These are phyloP conservation scores for Cepaea hortensis DNA, from an alignment of 2,888 invertebrate species.

Conservation along the genomic window DNA sequence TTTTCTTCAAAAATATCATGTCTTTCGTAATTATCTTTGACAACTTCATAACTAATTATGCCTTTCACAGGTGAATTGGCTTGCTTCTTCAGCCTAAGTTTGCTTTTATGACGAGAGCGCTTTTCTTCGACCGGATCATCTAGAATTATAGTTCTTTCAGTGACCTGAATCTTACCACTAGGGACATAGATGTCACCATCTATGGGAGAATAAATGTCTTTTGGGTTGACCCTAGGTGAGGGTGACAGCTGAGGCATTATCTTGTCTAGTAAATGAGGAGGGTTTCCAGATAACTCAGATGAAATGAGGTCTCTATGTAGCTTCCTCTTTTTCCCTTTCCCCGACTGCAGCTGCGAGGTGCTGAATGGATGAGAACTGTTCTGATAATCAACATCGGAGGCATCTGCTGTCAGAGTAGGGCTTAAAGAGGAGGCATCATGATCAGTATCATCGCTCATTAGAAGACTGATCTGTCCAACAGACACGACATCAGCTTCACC, in stretches of 20 bases:
- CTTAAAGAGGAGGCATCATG: slow-evolving; percentile 10
- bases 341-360: slow-evolving; percentile 7
- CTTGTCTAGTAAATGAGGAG: background rate
- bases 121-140: slow-evolving; percentile 42
- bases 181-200: slow-evolving; percentile 42
- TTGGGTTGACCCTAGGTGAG: slow-evolving; percentile 26
- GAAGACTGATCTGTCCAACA: background rate
- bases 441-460: slow-evolving; percentile 19
- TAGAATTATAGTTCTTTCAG: slow-evolving; percentile 41
- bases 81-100: slow-evolving; percentile 43
- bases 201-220: slow-evolving; percentile 20
- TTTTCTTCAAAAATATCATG: slow-evolving; percentile 26
- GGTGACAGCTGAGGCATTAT: slow-evolving; percentile 28
- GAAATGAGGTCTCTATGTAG: background rate
- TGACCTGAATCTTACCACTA: slow-evolving; percentile 39
- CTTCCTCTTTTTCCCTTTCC: slow-evolving; percentile 27
- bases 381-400: background rate
- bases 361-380: background rate
- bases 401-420: background rate
- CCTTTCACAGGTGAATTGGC: slow-evolving; percentile 45
- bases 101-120: slow-evolving; percentile 2
- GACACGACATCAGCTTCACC: slow-evolving; percentile 6
- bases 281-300: background rate
- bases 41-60: slow-evolving; percentile 23
- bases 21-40: background rate